phyloP scores from a whole-genome alignment of 2,113 vertebrate genomes.

The Microcebus griseorufus region DNA sequence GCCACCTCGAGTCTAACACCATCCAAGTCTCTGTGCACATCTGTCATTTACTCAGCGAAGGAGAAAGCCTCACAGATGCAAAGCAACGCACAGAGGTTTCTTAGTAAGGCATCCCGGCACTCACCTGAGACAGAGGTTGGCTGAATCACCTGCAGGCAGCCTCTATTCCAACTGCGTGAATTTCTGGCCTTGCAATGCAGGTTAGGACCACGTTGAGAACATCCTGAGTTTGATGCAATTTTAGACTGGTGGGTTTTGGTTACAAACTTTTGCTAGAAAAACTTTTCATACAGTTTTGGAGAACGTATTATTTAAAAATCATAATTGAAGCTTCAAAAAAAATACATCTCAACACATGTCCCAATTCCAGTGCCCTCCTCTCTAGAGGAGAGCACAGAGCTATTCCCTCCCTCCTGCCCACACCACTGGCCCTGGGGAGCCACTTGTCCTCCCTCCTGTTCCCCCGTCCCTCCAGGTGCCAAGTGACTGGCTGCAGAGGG shows the following conservation, averaged over 20 bases:
- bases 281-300: background rate
- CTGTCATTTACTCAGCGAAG: background rate
- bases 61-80: background rate
- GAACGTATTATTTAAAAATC: constrained; percentile 74
- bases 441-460: background rate
- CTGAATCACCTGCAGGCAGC: background rate
- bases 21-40: background rate
- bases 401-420: background rate
- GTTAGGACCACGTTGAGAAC: background rate
- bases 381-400: background rate
- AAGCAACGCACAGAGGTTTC: background rate
- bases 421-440: background rate
- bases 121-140: background rate
- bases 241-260: background rate
- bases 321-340: constrained; percentile 79
- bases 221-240: background rate
- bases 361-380: constrained; percentile 46
- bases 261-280: background rate
- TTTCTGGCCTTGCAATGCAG: too few relatives aligned
- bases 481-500: constrained; percentile 13
- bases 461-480: too few relatives aligned
- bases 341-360: background rate
- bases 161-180: too few relatives aligned
- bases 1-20: too few relatives aligned
- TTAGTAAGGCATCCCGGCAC: too few relatives aligned